Evolutionary conservation across 2,888 invertebrate genomes (phyloP).

Genomic region (Seira musarum): DNA sequence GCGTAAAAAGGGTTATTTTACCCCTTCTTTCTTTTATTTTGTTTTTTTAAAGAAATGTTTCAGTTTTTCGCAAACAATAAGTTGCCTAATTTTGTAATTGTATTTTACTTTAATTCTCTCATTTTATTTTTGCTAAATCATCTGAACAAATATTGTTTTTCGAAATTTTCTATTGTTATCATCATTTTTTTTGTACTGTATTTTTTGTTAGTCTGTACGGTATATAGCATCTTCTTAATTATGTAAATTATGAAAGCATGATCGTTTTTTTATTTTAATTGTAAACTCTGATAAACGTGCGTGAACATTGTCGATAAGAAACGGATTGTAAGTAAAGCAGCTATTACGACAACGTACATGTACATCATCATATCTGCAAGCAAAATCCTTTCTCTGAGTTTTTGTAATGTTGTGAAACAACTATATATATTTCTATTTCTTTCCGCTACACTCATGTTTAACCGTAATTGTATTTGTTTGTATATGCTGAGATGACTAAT

Average conservation of each 20-base stretch:
- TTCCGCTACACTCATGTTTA: conserved; percentile 1
- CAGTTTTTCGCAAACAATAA: neutral
- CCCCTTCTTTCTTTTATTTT: conserved; percentile 29
- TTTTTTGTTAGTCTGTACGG: neutral
- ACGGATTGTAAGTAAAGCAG: too few species aligned
- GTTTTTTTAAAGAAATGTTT: too few species aligned
- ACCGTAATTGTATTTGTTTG: conserved; percentile 16
- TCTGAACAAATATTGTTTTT: conserved; percentile 4
- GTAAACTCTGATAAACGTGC: too few species aligned
- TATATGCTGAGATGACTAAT: neutral
- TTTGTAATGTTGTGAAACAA: neutral
- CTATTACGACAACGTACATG: too few species aligned
- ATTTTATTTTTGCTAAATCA: neutral
- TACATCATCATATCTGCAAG: too few species aligned
- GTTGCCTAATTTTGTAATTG: neutral
- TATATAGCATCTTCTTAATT: too few species aligned
- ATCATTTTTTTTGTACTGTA: conserved; percentile 8
- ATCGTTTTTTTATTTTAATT: too few species aligned
- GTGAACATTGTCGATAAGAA: too few species aligned
- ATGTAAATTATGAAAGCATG: too few species aligned
- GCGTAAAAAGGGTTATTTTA: conserved; percentile 43
- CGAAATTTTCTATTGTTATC: neutral
- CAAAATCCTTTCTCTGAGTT: conserved; percentile 1
- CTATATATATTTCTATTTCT: neutral
- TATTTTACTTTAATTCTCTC: neutral